Evolutionary conservation across 2,113 vertebrate species (phyloP).

Genomic region (Stictonetta naevosa): DNA sequence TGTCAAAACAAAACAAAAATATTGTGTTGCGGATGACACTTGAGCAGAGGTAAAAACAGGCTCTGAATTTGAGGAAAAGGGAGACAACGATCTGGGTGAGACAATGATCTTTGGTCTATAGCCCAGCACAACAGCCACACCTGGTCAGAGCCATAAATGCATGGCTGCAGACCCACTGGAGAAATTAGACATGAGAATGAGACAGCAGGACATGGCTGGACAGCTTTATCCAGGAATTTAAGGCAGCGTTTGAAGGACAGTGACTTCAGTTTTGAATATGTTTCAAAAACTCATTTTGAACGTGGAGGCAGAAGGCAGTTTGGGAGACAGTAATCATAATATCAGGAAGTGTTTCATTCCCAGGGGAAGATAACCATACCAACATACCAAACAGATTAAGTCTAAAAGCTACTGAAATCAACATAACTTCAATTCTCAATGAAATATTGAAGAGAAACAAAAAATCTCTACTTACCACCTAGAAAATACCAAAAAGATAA

Average conservation of each 20-base stretch:
- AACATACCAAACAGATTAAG: background rate
- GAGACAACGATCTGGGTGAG: background rate
- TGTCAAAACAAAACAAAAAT: background rate
- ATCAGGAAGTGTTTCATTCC: background rate
- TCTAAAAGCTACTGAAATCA: background rate
- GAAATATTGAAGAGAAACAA: background rate
- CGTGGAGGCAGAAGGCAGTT: background rate
- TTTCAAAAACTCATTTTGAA: background rate
- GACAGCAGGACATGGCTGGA: rapidly evolving
- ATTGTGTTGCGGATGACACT: background rate
- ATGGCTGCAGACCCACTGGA: background rate
- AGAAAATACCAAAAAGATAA: background rate
- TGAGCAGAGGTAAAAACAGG: background rate
- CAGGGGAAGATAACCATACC: background rate
- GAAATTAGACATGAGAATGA: background rate
- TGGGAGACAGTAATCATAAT: background rate
- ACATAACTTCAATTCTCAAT: background rate
- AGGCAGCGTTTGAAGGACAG: background rate
- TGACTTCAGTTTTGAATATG: rapidly evolving
- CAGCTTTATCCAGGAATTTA: background rate
- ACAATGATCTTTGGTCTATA: background rate
- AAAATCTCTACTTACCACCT: background rate
- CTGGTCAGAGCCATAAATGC: background rate
- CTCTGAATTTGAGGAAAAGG: background rate
- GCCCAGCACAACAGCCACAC: too few species aligned